Evolutionary conservation across 2,797 vertebrate genomes (phyloP), one percentile per base, ranked within the genome.

Genomic region (Scolopax bukidnonensis): DNA sequence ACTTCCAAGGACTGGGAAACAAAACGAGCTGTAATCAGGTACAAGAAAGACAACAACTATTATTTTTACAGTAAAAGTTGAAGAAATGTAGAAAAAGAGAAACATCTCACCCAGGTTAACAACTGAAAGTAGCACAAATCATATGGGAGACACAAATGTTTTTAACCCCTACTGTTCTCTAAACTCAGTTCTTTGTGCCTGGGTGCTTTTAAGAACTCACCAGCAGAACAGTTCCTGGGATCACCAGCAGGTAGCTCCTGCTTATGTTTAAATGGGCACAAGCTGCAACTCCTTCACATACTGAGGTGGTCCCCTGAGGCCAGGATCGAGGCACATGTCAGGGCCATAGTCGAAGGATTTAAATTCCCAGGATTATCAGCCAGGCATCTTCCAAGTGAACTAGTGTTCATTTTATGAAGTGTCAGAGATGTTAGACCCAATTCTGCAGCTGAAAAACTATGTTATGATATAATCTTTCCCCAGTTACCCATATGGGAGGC

Each of bases 221-320:
- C 89, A 90, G 73, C 28, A 57, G 78, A 87, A 74, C 36, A 74
- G 85, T 64, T 6, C 3, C 51, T 5, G 70, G 6, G 25, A 82
- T 89, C 88, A 77, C 30, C 12, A 50, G 43, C 50, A 74, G 60
- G 86, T 80, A 95, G 81, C 71, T 95, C 67, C 45, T 6, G 15
- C 27, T 93, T 48, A 18, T 2, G 23, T 61, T 84, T 68, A 65
- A 89, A 83, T 6, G 65, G 87, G 81, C 89, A 96, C 89, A 95
- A 95, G 87, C 79, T 84, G 56, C 77, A 93, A 95, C 93, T 90
- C 27, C 82, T 87, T 95, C 71, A 73, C 92, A 89, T 95, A 81
- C 94, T 92, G 96, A 51, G 95, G 93, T 96, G 96, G 96, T 81
- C 89, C 88, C 96, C 96, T 32, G 68, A 91, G 93, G 95, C 95